Conservation (phyloP, 2,113 vertebrate genomes). For the Narcine bancroftii region DNA sequence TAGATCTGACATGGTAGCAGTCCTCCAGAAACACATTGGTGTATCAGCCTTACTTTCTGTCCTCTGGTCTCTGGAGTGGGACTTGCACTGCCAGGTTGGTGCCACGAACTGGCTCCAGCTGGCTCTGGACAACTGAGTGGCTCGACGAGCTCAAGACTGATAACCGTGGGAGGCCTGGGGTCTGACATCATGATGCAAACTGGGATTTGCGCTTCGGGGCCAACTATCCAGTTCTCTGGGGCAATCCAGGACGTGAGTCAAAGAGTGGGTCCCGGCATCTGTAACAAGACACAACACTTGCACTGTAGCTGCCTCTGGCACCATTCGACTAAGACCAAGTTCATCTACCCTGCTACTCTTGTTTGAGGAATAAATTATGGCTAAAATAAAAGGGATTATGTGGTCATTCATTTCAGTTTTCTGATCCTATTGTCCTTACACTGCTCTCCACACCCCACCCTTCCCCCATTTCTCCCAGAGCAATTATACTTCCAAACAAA, state of each 20-base stretch:
- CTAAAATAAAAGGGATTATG: too few species aligned
- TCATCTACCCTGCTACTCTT: background rate
- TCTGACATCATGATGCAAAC: background rate
- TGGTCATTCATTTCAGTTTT: background rate
- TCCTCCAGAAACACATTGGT: too few species aligned
- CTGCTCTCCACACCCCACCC: too few species aligned
- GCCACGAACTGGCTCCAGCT: too few species aligned
- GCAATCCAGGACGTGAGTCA: background rate
- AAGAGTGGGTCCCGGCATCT: background rate
- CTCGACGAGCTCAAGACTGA: background rate
- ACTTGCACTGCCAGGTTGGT: too few species aligned
- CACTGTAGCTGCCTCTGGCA: background rate
- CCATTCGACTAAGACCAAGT: background rate
- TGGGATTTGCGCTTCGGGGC: background rate
- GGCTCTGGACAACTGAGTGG: background rate
- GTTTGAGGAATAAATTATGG: too few species aligned
- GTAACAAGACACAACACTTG: background rate
- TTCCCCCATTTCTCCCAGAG: background rate
- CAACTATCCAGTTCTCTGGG: background rate
- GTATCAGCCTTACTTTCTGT: too few species aligned
- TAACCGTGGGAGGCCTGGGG: background rate
- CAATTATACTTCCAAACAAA: background rate
- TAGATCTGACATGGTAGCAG: too few species aligned
- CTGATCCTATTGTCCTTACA: background rate
- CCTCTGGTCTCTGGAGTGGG: too few species aligned